Conservation (phyloP, 2,113 vertebrate genomes). For the Crypturellus undulatus region DNA sequence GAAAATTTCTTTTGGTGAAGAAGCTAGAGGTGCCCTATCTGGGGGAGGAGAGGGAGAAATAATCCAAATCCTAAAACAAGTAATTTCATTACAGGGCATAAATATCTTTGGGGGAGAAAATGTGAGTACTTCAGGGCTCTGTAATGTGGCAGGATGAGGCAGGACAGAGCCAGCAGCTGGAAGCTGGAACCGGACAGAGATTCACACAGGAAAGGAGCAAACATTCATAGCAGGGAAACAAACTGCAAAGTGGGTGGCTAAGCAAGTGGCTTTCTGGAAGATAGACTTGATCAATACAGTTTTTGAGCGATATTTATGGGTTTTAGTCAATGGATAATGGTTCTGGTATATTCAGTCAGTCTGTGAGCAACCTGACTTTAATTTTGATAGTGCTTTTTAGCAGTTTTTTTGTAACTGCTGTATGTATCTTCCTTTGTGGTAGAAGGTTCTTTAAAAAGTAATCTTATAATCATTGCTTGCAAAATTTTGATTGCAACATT, state of each 20-base stretch:
- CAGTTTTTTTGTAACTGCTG: not conserved
- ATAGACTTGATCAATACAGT: accelerated
- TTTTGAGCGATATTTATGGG: not conserved
- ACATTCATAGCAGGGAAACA: not conserved
- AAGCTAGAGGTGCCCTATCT: not conserved
- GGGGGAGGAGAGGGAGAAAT: not conserved
- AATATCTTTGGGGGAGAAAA: not conserved
- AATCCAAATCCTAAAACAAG: not conserved
- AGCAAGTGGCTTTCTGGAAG: not conserved
- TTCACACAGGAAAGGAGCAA: not conserved
- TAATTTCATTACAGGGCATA: not conserved
- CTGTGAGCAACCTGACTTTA: not conserved
- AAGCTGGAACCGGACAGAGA: not conserved
- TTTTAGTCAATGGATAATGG: not conserved
- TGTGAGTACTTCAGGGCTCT: not conserved
- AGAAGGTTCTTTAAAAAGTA: not conserved
- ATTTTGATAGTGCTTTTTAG: not conserved
- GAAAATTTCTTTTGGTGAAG: not conserved
- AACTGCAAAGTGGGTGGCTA: not conserved
- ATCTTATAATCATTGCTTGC: not conserved
- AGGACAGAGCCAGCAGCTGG: not conserved
- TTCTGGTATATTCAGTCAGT: not conserved
- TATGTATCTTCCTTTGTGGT: not conserved
- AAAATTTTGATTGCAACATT: not conserved
- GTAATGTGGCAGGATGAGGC: not conserved